phyloP scores from a whole-genome alignment of 1,140 invertebrate genomes.

The Brachionus paranguensis region DNA sequence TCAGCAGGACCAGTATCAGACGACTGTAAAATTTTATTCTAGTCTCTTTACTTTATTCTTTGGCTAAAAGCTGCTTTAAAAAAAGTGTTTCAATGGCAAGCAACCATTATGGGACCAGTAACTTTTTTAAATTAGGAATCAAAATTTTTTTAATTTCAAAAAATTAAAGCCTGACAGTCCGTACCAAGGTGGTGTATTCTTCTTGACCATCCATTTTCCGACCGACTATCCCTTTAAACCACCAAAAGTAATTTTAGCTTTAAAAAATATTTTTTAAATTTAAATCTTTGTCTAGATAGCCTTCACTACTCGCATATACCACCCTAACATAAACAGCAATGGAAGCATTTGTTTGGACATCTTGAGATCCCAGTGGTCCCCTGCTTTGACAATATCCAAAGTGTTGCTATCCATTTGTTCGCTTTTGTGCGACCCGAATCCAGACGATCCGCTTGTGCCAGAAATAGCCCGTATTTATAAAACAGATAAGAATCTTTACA shows the following conservation, averaged over 20 bases:
- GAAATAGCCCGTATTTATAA: conserved; percentile 99
- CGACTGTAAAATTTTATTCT: conserved; percentile 46
- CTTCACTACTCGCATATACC: conserved; percentile 99
- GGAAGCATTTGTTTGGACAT: conserved; percentile 99
- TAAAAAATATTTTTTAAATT: background rate
- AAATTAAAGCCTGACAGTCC: conserved; percentile 78
- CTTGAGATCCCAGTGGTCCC: conserved; percentile 96
- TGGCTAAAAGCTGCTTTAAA: background rate
- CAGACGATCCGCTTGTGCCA: conserved; percentile 94
- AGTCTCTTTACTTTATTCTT: background rate
- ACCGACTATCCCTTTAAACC: conserved; percentile 99
- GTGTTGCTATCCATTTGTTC: conserved; percentile 98
- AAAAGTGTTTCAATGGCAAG: conserved; percentile 44
- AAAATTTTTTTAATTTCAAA: too few species aligned
- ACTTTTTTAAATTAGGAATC: background rate
- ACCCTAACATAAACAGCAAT: conserved; percentile 99
- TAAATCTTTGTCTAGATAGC: conserved; percentile 64
- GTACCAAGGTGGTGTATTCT: conserved; percentile 98
- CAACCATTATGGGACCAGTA: conserved; percentile 43
- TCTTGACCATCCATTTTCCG: conserved; percentile 97
- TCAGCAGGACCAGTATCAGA: conserved; percentile 56
- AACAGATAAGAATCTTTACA: conserved; percentile 67
- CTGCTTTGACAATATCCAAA: conserved; percentile 98
- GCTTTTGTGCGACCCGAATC: conserved; percentile 95
- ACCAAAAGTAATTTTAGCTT: conserved; percentile 68